Evolutionary conservation across 2,888 invertebrate species (phyloP), one percentile per base, ranked within the genome.

Genomic region (Drosophila melanosoma): DNA sequence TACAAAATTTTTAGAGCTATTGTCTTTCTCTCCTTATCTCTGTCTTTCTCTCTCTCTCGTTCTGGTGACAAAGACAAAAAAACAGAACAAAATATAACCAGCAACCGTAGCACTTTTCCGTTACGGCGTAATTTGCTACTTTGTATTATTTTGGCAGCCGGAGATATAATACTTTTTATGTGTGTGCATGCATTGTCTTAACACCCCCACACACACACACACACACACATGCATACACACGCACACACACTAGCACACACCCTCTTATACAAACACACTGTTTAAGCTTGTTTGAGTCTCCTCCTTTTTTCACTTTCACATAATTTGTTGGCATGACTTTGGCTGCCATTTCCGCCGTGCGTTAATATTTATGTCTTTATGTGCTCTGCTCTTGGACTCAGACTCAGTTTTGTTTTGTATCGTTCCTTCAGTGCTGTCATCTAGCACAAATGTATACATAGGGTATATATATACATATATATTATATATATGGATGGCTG

Each of bases 251-350:
- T 17, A 4, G 8, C n/a, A 11, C 11, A 42, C 42, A 42, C 42
- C 11, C 11, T 6, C 42, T 7, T 20, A 45, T 29, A 52, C 26
- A 51, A n/a, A 29, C 33, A 26, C 17, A 26, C 40, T 36, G 7
- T 36, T 45, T 1, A 59, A 32, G 15, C 32, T 33, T 11, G 52
- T 20, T 29, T 15, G 17, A 17, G 29, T 32, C 51, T n/a, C 54
- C 26, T 38, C 23, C 45, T 64, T 64, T 65, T 58, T 61, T 54
- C 45, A 76, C 68, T 85, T 82, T 83, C 73, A 76, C 87, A 74
- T 89, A 79, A 81, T 84, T 89, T 83, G 84, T 79, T 81, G 87
- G 74, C 79, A 87, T 88, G 86, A 87, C 89, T 81, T 79, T 69
- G 79, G 62, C 76, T 79, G 87, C 81, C 84, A 73, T 79, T 81